phyloP scores from a whole-genome alignment of 2,797 vertebrate species.

The Buphagus erythrorhynchus region DNA sequence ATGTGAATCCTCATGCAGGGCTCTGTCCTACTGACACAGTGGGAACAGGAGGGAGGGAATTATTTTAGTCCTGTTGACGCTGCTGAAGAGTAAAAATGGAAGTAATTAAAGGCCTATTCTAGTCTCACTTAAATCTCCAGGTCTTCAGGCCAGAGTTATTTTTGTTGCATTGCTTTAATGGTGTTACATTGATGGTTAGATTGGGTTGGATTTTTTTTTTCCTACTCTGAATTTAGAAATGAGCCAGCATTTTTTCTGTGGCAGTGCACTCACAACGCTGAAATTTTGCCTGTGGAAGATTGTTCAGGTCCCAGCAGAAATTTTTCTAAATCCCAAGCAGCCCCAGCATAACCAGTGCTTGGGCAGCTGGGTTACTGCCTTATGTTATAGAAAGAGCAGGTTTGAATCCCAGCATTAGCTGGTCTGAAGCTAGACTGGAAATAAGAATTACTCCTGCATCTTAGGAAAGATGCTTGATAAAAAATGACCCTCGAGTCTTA shows the following conservation, averaged over 20 bases:
- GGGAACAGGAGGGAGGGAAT: constrained; percentile 8
- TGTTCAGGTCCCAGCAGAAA: neutral
- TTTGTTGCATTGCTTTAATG: neutral
- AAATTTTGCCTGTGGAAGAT: neutral
- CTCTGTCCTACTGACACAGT: constrained; percentile 65
- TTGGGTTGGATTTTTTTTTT: neutral
- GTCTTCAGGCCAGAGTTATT: constrained; percentile 39
- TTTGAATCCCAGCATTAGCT: neutral
- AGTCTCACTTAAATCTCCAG: constrained; percentile 30
- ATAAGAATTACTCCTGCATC: neutral
- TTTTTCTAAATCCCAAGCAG: neutral
- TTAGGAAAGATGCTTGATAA: neutral
- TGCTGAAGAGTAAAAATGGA: constrained; percentile 41
- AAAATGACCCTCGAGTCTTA: neutral
- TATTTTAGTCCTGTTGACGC: constrained; percentile 39
- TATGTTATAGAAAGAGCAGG: neutral
- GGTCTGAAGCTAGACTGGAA: neutral
- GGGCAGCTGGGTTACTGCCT: neutral
- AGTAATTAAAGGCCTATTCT: constrained; percentile 55
- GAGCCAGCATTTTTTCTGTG: neutral
- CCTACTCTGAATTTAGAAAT: neutral
- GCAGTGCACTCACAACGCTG: neutral
- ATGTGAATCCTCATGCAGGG: neutral
- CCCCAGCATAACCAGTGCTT: neutral
- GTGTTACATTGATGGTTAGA: neutral